These are phyloP conservation scores for Amphiduros pacificus DNA, from an alignment of 2,888 invertebrate genomes.

Conservation along the genomic window DNA sequence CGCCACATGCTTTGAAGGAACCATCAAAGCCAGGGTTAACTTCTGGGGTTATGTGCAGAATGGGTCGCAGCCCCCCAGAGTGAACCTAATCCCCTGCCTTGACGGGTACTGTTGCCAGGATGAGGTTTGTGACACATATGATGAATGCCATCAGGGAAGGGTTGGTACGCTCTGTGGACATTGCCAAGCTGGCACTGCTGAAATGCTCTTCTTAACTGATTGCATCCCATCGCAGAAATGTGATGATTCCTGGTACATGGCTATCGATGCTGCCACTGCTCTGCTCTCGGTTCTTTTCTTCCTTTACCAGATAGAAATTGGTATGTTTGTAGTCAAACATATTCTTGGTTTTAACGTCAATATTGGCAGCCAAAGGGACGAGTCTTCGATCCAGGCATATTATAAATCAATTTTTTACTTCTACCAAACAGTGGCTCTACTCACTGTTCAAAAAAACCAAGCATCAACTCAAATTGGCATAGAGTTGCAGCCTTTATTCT, in stretches of 20 bases:
- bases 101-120: constrained; percentile 12
- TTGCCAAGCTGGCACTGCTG: constrained; percentile 11
- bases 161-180: constrained; percentile 12
- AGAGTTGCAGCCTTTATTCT: constrained; percentile 11
- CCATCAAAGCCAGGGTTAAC: neutral
- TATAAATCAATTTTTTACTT: constrained; percentile 19
- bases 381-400: constrained; percentile 14
- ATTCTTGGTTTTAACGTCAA: neutral
- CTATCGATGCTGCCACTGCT: neutral
- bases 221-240: constrained; percentile 3
- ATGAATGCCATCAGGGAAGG: constrained; percentile 4
- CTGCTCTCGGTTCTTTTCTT: constrained; percentile 13
- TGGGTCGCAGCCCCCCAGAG: neutral
- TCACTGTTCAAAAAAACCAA: constrained; percentile 8
- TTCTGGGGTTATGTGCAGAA: constrained; percentile 16
- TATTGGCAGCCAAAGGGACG: neutral
- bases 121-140: constrained; percentile 1
- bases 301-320: constrained; percentile 16
- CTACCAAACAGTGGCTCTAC: constrained; percentile 15
- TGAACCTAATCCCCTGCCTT: constrained; percentile 3
- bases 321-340: neutral
- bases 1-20: constrained; percentile 2
- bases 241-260: constrained; percentile 13
- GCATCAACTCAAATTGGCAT: constrained; percentile 2
- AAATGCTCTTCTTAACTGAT: constrained; percentile 8